Conservation (phyloP, 1,140 invertebrate genomes). For the Dolichoris vasculosae region DNA sequence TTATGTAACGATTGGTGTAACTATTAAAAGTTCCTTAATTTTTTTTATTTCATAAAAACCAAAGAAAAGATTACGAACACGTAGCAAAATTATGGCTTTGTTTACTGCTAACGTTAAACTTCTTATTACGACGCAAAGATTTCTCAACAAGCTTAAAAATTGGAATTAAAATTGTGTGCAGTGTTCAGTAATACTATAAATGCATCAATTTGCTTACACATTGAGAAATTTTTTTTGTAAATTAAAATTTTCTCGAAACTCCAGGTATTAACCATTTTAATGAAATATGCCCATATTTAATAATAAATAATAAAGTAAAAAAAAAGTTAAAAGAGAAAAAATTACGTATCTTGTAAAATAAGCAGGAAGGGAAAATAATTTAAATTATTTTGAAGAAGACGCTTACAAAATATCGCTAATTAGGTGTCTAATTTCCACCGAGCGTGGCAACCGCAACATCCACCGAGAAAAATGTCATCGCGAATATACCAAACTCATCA, state of each 20-base stretch:
- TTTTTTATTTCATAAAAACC: not conserved
- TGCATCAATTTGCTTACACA: not conserved
- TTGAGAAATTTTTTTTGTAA: not conserved
- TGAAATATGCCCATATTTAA: not conserved
- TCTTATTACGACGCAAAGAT: not conserved
- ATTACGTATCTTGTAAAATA: not conserved
- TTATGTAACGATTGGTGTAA: not conserved
- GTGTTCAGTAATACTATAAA: not conserved
- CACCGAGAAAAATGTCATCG: not conserved
- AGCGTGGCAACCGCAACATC: too few species aligned
- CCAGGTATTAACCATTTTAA: not conserved
- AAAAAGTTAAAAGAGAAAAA: not conserved
- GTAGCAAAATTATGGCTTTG: not conserved
- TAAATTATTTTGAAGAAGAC: too few species aligned
- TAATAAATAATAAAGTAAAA: not conserved
- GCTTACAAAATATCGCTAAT: too few species aligned
- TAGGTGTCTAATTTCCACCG: too few species aligned
- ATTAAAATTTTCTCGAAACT: not conserved
- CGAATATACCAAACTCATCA: not conserved
- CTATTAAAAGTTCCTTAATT: not conserved
- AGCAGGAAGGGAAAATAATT: too few species aligned
- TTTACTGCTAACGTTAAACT: not conserved
- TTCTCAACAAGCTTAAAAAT: not conserved
- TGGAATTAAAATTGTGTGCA: not conserved
- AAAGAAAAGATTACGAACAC: not conserved